Evolutionary conservation across 2,797 vertebrate genomes (phyloP).

Genomic region (Threskiornis aethiopicus): DNA sequence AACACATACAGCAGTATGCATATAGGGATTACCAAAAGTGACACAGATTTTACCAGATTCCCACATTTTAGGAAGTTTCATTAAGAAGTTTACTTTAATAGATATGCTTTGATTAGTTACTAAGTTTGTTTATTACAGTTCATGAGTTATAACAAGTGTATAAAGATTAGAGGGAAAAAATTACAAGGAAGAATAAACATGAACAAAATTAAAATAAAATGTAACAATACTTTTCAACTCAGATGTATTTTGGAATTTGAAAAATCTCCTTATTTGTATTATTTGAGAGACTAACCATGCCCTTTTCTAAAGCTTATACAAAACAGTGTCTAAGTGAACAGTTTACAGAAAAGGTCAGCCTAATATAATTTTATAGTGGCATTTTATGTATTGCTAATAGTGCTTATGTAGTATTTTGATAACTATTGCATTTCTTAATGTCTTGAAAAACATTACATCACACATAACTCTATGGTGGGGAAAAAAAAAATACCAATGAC

Average conservation of each 20-base stretch:
- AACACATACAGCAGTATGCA: background rate
- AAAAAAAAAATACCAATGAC: background rate
- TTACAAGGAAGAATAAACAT: background rate
- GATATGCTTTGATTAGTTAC: background rate
- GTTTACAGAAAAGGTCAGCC: background rate
- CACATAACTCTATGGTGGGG: background rate
- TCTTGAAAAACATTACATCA: background rate
- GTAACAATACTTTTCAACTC: background rate
- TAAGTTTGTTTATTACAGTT: background rate
- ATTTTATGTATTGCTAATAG: background rate
- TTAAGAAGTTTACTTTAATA: background rate
- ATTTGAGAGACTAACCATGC: background rate
- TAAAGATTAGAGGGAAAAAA: background rate
- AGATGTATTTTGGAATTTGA: background rate
- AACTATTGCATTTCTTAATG: background rate
- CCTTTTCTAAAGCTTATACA: background rate
- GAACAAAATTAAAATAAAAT: background rate
- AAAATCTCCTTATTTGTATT: background rate
- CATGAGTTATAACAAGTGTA: background rate
- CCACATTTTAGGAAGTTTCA: background rate
- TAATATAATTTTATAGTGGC: background rate
- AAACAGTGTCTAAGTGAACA: background rate
- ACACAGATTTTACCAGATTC: background rate
- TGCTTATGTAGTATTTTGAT: background rate
- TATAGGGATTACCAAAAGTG: background rate